Percentiles rank a stretch among this genome's conserved stretches.
These are phyloP conservation scores for Diplosoma virens DNA, from an alignment of 23 tunicate genomes.

Conservation along the genomic window DNA sequence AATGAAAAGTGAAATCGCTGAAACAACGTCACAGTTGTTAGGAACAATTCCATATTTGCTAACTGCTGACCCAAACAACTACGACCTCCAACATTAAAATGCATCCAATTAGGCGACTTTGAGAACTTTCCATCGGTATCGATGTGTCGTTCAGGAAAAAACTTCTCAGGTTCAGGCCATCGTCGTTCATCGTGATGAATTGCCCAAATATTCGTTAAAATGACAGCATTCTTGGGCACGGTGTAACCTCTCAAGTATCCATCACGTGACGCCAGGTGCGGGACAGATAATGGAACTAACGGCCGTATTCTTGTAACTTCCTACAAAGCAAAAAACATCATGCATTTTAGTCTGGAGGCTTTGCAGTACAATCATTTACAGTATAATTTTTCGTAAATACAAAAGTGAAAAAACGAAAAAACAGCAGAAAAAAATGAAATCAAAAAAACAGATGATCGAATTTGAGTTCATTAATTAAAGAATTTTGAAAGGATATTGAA, in stretches of 20 bases:
- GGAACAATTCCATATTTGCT: slow-evolving; percentile 68
- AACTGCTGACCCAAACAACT: slow-evolving; percentile 59
- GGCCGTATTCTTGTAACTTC: slow-evolving; percentile 43
- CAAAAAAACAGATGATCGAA: no score
- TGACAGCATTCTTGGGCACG: slow-evolving; percentile 42
- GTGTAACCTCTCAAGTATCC: slow-evolving; percentile 43
- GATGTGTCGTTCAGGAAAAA: slow-evolving; percentile 54
- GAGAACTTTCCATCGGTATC: slow-evolving; percentile 49
- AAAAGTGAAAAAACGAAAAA: not conserved
- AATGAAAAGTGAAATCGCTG: slow-evolving; percentile 40
- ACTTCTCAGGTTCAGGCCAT: slow-evolving; percentile 63
- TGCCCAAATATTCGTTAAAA: slow-evolving; percentile 40
- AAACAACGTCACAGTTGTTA: slow-evolving; percentile 29
- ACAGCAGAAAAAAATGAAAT: no score
- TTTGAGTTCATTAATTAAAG: no score
- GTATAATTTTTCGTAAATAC: no score
- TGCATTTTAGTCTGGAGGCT: not conserved
- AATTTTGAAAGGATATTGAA: no score
- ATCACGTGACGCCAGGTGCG: slow-evolving; percentile 29
- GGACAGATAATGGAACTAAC: slow-evolving; percentile 41
- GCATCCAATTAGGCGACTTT: slow-evolving; percentile 32
- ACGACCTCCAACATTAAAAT: slow-evolving; percentile 53
- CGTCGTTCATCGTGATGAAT: slow-evolving; percentile 47
- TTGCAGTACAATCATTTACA: no score
- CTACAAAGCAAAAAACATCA: slow-evolving; percentile 12